A percentile compares a stretch with the other conserved stretches of the same genome.
Evolutionary conservation across 2,797 vertebrate species (phyloP).

Genomic region (Dipus sagitta): DNA sequence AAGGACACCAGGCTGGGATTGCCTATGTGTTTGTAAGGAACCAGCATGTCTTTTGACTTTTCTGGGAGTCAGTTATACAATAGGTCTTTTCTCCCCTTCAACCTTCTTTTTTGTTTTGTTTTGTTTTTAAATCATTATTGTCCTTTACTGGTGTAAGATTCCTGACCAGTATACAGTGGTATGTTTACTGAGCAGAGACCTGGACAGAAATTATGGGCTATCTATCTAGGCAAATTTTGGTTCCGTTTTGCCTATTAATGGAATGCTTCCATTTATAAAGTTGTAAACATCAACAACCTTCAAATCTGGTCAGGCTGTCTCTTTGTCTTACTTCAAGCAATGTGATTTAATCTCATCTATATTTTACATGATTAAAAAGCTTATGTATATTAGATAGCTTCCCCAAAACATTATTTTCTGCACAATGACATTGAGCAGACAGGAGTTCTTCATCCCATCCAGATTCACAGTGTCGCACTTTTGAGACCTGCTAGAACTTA

Average conservation of each 20-base stretch:
- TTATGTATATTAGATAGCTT: conserved; percentile 72
- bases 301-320: conserved; percentile 64
- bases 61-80: neutral
- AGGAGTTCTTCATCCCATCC: conserved; percentile 8
- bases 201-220: conserved; percentile 75
- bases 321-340: conserved; percentile 70
- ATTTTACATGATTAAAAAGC: conserved; percentile 77
- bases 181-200: conserved; percentile 74
- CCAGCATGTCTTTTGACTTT: neutral
- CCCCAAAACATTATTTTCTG: conserved; percentile 56
- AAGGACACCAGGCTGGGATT: neutral
- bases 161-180: conserved; percentile 73
- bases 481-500: neutral
- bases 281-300: conserved; percentile 77
- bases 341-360: conserved; percentile 72
- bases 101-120: neutral
- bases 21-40: neutral
- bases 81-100: neutral
- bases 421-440: conserved; percentile 55
- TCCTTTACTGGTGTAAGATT: conserved; percentile 81
- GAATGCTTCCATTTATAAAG: conserved; percentile 73
- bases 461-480: conserved; percentile 3
- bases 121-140: conserved; percentile 79
- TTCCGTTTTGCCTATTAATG: conserved; percentile 79
- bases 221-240: conserved; percentile 82